These are phyloP conservation scores for Typhlomys cinereus DNA, from an alignment of 2,113 vertebrate species.

Conservation along the genomic window DNA sequence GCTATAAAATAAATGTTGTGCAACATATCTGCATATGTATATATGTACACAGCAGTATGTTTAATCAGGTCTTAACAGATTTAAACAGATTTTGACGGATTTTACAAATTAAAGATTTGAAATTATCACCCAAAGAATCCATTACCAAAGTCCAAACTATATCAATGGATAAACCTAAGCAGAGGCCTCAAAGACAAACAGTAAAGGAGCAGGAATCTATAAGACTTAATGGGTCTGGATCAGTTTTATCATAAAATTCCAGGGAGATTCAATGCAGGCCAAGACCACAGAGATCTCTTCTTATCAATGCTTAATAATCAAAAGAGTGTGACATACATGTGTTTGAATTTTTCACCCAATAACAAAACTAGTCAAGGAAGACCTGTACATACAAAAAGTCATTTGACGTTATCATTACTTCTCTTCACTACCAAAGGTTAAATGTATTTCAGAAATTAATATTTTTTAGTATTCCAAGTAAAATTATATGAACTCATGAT, in stretches of 20 bases:
- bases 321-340: no score
- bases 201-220: background rate
- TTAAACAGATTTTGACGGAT: no score
- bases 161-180: background rate
- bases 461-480: no score
- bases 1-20: background rate
- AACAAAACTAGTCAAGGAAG: no score
- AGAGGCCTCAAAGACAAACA: background rate
- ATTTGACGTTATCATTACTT: no score
- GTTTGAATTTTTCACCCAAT: no score
- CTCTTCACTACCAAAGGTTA: no score
- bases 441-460: no score
- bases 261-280: slow-evolving; percentile 49
- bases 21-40: background rate
- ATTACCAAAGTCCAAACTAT: background rate
- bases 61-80: no score
- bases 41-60: background rate
- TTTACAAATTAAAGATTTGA: no score
- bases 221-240: slow-evolving; percentile 11
- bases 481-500: no score
- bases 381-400: background rate
- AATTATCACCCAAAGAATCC: background rate
- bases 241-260: slow-evolving; percentile 50
- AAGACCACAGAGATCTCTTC: background rate
- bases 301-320: slow-evolving; percentile 1